A percentile compares a stretch with the other conserved stretches of the same genome.
These are phyloP conservation scores for Myrmophylax atrothorax DNA, from an alignment of 2,113 vertebrate species.

Conservation along the genomic window DNA sequence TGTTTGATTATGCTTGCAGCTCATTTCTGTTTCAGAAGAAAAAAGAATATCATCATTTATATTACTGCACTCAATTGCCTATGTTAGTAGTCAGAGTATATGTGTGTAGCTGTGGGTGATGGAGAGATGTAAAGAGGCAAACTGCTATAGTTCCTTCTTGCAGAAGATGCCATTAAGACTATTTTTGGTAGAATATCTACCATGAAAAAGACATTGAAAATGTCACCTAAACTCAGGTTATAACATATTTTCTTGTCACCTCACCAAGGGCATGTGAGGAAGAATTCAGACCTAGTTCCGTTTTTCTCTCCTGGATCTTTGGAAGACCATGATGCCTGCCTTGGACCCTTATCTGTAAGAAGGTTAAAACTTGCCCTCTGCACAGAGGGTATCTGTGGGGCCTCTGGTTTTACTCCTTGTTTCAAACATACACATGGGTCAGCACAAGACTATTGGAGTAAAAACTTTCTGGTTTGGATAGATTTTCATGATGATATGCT, in stretches of 20 bases:
- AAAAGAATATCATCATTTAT: neutral
- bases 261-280: neutral
- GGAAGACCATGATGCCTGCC: neutral
- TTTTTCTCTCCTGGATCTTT: neutral
- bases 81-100: neutral
- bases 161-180: neutral
- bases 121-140: neutral
- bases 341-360: neutral
- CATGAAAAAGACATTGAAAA: neutral
- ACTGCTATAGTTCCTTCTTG: neutral
- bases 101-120: neutral
- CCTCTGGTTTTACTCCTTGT: neutral
- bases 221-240: neutral
- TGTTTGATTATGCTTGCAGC: constrained; percentile 18
- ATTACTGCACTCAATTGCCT: neutral
- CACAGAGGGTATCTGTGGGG: too few relatives aligned
- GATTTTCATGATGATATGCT: neutral
- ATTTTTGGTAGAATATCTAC: neutral
- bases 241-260: neutral
- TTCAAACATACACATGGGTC: neutral
- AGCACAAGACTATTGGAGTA: neutral
- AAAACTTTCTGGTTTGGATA: neutral
- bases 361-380: neutral
- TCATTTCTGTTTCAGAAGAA: constrained; percentile 35
- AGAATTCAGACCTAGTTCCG: neutral